Evolutionary conservation across 2,888 invertebrate genomes (phyloP).

Genomic region (Pomacea canaliculata): DNA sequence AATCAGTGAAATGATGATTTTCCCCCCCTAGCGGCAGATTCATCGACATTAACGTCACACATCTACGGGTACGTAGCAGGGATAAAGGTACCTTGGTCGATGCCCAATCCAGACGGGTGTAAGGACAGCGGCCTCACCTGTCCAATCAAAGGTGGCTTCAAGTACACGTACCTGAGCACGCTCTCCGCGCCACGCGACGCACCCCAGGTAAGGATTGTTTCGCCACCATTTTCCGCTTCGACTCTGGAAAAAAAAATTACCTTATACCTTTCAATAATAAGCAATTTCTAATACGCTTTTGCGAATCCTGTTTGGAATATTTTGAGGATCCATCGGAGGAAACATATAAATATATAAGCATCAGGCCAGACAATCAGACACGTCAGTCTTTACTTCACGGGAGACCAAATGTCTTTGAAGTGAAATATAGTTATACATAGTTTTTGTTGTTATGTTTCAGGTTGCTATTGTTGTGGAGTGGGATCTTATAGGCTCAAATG

Average conservation of each 20-base stretch:
- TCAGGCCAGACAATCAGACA: no score
- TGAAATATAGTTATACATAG: no score
- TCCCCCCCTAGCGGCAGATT: constrained; percentile 11
- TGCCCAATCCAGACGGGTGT: constrained; percentile 82
- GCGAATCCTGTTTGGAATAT: no score
- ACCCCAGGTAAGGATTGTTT: constrained; percentile 44
- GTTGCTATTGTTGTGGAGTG: constrained; percentile 57
- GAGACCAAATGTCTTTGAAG: no score
- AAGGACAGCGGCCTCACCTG: constrained; percentile 73
- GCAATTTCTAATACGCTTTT: no score
- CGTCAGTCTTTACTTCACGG: no score
- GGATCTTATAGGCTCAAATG: constrained; percentile 51
- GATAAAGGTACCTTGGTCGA: constrained; percentile 80
- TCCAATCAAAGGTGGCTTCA: constrained; percentile 73
- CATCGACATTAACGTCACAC: constrained; percentile 71
- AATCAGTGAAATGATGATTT: no score
- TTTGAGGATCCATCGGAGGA: no score
- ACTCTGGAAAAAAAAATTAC: no score
- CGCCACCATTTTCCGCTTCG: no score
- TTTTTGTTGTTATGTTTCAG: constrained; percentile 41
- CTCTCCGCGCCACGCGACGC: constrained; percentile 43
- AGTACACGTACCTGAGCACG: constrained; percentile 42
- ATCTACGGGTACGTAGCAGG: constrained; percentile 84
- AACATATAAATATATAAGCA: no score
- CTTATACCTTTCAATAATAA: no score